These are phyloP conservation scores for Micrasema longulum DNA, from an alignment of 1,140 invertebrate genomes.

Conservation along the genomic window DNA sequence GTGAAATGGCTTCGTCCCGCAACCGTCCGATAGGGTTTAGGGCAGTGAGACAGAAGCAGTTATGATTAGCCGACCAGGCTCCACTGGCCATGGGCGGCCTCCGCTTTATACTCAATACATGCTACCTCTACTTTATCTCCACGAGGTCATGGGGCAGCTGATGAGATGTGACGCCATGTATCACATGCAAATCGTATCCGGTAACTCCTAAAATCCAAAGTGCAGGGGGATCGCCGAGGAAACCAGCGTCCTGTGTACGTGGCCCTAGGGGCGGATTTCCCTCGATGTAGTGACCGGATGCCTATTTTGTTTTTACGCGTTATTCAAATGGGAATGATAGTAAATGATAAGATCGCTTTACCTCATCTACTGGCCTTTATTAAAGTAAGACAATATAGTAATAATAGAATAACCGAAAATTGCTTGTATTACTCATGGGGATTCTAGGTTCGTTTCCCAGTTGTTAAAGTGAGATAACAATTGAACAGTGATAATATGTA, in stretches of 20 bases:
- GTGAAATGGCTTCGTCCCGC: constrained; percentile 8
- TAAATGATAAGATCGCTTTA: constrained; percentile 41
- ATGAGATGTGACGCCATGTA: constrained; percentile 52
- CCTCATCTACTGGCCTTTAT: constrained; percentile 30
- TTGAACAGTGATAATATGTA: too few relatives aligned
- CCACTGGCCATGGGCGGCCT: background rate
- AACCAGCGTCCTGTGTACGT: background rate
- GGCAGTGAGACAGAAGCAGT: constrained; percentile 54
- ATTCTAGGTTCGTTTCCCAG: too few relatives aligned
- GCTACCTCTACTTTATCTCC: constrained; percentile 46
- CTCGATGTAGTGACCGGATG: constrained; percentile 1
- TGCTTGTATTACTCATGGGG: too few relatives aligned
- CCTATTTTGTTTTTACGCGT: constrained; percentile 45
- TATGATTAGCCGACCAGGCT: constrained; percentile 50
- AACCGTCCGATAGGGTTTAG: background rate
- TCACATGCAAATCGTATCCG: constrained; percentile 53
- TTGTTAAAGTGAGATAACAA: too few relatives aligned
- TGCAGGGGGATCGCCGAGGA: background rate
- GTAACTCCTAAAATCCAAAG: constrained; percentile 3
- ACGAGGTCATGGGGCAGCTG: constrained; percentile 47
- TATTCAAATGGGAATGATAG: constrained; percentile 43
- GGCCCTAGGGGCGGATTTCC: constrained; percentile 1
- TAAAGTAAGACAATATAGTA: background rate
- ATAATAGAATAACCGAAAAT: too few relatives aligned
- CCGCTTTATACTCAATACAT: too few relatives aligned